Percentiles rank a stretch among this genome's conserved stretches.
Conservation (phyloP, 2,797 vertebrate genomes). For the Streptopelia turtur region DNA sequence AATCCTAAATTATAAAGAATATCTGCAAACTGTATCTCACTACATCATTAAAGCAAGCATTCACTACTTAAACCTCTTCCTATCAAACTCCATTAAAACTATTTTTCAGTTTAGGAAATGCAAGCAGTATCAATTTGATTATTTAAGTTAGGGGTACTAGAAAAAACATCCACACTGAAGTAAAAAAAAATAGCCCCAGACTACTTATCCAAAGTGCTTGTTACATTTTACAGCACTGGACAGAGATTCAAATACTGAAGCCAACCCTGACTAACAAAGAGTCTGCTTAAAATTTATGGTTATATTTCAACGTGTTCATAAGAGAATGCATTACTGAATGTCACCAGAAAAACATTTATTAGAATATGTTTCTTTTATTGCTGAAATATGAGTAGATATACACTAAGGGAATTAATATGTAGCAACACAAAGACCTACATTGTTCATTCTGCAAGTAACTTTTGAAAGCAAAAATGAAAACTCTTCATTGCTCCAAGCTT, state of each 20-base stretch:
- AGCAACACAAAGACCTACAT: constrained; percentile 6
- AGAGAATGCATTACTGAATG: neutral
- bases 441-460: constrained; percentile 5
- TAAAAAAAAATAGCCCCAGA: neutral
- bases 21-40: constrained; percentile 11
- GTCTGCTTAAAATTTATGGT: constrained; percentile 9
- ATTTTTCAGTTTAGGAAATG: neutral
- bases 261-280: constrained; percentile 21
- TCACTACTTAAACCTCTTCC: constrained; percentile 12
- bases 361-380: constrained; percentile 1
- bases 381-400: neutral
- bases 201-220: neutral
- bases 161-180: neutral
- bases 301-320: constrained; percentile 9
- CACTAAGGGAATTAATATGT: neutral
- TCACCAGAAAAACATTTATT: constrained; percentile 25
- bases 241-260: constrained; percentile 1
- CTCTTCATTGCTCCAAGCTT: neutral
- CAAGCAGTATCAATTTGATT: neutral
- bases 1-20: neutral
- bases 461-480: neutral
- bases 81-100: neutral
- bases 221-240: constrained; percentile 55
- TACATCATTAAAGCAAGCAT: constrained; percentile 29
- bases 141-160: neutral